Conservation (phyloP, 2,888 invertebrate species). For the Hirtodrosophila trivittata region DNA sequence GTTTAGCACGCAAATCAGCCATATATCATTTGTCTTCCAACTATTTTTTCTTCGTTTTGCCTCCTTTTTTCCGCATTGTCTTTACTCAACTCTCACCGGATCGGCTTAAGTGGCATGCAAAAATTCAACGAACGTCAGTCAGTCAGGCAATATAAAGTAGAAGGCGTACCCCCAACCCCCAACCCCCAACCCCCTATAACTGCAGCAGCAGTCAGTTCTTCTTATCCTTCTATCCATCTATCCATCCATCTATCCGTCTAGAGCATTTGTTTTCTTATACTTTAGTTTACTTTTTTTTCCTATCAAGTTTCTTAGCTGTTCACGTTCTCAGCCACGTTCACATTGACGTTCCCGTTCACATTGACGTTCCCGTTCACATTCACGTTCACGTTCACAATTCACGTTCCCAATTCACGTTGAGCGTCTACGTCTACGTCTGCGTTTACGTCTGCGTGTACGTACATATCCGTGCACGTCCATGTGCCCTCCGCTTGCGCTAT, state of each 20-base stretch:
- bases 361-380: constrained; percentile 5
- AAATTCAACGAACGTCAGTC: constrained; percentile 57
- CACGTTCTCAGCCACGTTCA: not conserved
- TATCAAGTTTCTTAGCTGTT: constrained; percentile 58
- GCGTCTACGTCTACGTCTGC: constrained; percentile 5
- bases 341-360: not conserved
- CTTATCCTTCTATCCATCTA: constrained; percentile 31
- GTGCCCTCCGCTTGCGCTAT: constrained; percentile 43
- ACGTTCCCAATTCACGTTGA: too few species aligned
- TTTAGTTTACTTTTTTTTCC: constrained; percentile 15
- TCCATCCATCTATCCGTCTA: too few species aligned
- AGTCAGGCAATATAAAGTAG: not conserved
- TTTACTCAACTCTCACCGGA: constrained; percentile 18
- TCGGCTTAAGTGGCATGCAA: constrained; percentile 72
- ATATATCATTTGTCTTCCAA: constrained; percentile 71
- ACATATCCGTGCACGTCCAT: constrained; percentile 14
- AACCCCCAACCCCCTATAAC: not conserved
- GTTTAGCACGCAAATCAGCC: constrained; percentile 66
- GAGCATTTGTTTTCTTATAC: constrained; percentile 27
- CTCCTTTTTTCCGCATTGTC: constrained; percentile 6
- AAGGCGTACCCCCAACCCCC: too few species aligned
- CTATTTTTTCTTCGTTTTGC: constrained; percentile 19
- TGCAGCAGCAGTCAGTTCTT: constrained; percentile 38
- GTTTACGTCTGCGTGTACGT: constrained; percentile 6
- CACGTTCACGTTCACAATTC: not conserved